Base-by-base conservation (phyloP, 2,113 vertebrate genomes). In the Pterocles burchelli region DNA sequence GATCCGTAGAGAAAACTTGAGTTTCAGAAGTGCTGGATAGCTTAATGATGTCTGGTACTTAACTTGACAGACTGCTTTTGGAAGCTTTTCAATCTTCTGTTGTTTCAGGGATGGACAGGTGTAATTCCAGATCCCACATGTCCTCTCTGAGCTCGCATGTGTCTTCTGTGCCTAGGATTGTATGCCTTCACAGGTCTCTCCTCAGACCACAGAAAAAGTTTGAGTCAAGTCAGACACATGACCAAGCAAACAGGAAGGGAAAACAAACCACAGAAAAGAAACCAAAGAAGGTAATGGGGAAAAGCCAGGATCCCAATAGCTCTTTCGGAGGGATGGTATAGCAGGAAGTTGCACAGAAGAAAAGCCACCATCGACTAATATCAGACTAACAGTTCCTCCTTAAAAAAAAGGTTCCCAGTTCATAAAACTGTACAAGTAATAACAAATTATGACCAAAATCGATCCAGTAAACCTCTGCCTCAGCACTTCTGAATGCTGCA, bases 391-490 rank as follows among this genome's bases (percentile, higher is more conserved):
- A 0, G 3, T 7, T 7, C 7, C 29, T 58, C 25, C 38, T 75
- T 67, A 2, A 65, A 55, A 82, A 71, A 58, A n/a, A 43, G 17
- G 10, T 22, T 87, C 57, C 8, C 10, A 54, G 46, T 91, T 86
- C 77, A 49, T 94, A 80, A 94, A 94, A 48, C 92, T 89, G 38
- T 87, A 41, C 36, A 90, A 82, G 48, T 94, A 81, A 82, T 86
- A 85, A 77, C 48, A 82, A 92, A 93, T 88, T 73, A 87, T 3
- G 9, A 75, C 75, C 13, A 20, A 94, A 96, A 96, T 96, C 2
- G 55, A 96, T 97, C 66, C 71, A 41, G 34, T 66, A 97, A 97
- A 96, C 72, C 58, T 87, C 91, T 94, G 79, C 76, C 81, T 97
- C 94, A 96, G 94, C 96, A 87, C 28, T 96, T 96, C 46, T 84